Evolutionary conservation across 2,888 invertebrate genomes (phyloP).

Genomic region (Archips xylosteana): DNA sequence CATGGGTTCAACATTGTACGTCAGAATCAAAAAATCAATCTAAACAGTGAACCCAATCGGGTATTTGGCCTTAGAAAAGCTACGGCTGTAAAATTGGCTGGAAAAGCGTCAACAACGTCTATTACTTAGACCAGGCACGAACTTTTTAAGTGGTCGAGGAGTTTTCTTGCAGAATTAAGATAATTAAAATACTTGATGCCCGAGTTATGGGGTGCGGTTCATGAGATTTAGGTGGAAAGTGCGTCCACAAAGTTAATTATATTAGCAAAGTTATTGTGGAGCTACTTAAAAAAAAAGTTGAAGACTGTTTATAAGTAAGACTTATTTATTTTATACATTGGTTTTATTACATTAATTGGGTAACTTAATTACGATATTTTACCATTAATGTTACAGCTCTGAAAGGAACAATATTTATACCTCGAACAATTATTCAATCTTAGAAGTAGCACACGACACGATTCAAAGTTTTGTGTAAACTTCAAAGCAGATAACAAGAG

Average conservation of each 20-base stretch:
- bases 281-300: constrained; percentile 3
- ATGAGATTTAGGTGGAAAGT: constrained; percentile 54
- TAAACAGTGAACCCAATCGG: too few species aligned
- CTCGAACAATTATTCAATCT: constrained; percentile 9
- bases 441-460: constrained; percentile 6
- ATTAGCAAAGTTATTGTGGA: constrained; percentile 15
- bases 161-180: constrained; percentile 64
- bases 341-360: not conserved
- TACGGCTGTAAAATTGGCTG: not conserved
- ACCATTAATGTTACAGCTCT: not conserved
- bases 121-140: constrained; percentile 50
- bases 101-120: not conserved
- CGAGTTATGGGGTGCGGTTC: constrained; percentile 57
- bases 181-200: constrained; percentile 71
- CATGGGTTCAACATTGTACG: too few species aligned
- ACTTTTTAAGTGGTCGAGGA: constrained; percentile 58
- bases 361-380: not conserved
- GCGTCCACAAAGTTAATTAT: constrained; percentile 37
- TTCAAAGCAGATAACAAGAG: constrained; percentile 20
- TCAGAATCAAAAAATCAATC: too few species aligned
- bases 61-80: not conserved
- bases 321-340: not conserved
- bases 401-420: not conserved
- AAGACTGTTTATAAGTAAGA: not conserved
- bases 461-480: constrained; percentile 20